A percentile compares a stretch with the other conserved stretches of the same genome.
These are phyloP conservation scores for Tadarida brasiliensis DNA, from an alignment of 2,797 vertebrate species.

Conservation along the genomic window DNA sequence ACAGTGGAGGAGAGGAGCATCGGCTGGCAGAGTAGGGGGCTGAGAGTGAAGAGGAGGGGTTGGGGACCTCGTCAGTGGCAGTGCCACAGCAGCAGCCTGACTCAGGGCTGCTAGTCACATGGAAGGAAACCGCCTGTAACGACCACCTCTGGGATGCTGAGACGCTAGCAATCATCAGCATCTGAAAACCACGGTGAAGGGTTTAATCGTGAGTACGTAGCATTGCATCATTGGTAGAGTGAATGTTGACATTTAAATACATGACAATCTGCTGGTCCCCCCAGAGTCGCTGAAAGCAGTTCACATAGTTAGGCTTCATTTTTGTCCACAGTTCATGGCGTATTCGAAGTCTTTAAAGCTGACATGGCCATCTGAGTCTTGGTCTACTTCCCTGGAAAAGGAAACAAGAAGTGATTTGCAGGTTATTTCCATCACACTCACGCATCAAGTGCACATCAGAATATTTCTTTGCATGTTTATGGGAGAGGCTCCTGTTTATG, in stretches of 20 bases:
- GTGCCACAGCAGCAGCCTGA: not conserved
- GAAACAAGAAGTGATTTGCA: conserved; percentile 67
- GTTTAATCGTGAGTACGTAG: conserved; percentile 28
- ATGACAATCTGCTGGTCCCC: conserved; percentile 18
- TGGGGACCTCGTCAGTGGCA: not conserved
- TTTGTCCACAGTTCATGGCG: conserved; percentile 85
- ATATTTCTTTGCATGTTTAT: not conserved
- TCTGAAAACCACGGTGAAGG: not conserved
- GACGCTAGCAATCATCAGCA: not conserved
- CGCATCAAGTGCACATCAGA: not conserved
- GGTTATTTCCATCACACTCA: not conserved
- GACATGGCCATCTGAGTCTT: conserved; percentile 89
- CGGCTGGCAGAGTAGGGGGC: not conserved
- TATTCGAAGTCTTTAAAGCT: conserved; percentile 92
- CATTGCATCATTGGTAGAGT: not conserved
- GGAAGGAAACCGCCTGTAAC: not conserved
- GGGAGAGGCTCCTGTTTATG: not conserved
- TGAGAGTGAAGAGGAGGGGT: not conserved
- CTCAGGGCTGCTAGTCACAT: not conserved
- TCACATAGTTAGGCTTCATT: conserved; percentile 81
- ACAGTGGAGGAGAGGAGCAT: not conserved
- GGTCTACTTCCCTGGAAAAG: conserved; percentile 88
- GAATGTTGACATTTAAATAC: not conserved
- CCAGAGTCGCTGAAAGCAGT: conserved; percentile 66
- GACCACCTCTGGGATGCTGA: not conserved